Evolutionary conservation across 1,140 invertebrate genomes (phyloP).

Genomic region (Lepidotrigona ventralis): DNA sequence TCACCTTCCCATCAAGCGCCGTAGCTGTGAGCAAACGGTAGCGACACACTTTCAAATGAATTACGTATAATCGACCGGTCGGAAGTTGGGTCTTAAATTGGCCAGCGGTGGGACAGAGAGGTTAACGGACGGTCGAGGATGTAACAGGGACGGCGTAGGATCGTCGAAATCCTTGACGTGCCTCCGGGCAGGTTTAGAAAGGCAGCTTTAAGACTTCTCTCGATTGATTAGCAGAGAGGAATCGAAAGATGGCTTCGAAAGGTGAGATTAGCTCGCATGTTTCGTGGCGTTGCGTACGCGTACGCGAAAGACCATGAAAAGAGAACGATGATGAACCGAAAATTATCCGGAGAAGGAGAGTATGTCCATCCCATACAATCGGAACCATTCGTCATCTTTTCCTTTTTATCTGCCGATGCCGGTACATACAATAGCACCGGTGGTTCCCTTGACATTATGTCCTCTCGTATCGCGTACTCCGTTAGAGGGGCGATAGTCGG

Average conservation of each 20-base stretch:
- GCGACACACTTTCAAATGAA: constrained; percentile 53
- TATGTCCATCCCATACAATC: neutral
- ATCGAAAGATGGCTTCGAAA: constrained; percentile 40
- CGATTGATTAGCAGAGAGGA: constrained; percentile 51
- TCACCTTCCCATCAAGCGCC: neutral
- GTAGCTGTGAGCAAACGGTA: constrained; percentile 9
- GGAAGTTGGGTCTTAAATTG: constrained; percentile 44
- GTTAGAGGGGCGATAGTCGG: constrained; percentile 55
- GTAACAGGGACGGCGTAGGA: constrained; percentile 33
- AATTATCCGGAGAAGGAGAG: neutral
- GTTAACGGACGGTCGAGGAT: constrained; percentile 41
- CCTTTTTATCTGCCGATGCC: constrained; percentile 30
- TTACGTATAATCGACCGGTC: constrained; percentile 25
- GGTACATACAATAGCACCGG: constrained; percentile 35
- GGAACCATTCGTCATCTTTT: constrained; percentile 38
- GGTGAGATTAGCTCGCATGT: neutral
- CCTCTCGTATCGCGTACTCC: constrained; percentile 43
- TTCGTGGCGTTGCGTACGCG: neutral
- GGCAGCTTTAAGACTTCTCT: constrained; percentile 26
- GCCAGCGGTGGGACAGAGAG: constrained; percentile 33
- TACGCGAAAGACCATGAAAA: neutral
- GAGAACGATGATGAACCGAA: neutral
- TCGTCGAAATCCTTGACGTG: constrained; percentile 64
- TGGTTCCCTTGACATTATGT: constrained; percentile 67
- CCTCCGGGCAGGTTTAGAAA: constrained; percentile 58